Evolutionary conservation across 2,888 invertebrate genomes (phyloP), one percentile per base, ranked within the genome.

Genomic region (Brachylomia viminalis): DNA sequence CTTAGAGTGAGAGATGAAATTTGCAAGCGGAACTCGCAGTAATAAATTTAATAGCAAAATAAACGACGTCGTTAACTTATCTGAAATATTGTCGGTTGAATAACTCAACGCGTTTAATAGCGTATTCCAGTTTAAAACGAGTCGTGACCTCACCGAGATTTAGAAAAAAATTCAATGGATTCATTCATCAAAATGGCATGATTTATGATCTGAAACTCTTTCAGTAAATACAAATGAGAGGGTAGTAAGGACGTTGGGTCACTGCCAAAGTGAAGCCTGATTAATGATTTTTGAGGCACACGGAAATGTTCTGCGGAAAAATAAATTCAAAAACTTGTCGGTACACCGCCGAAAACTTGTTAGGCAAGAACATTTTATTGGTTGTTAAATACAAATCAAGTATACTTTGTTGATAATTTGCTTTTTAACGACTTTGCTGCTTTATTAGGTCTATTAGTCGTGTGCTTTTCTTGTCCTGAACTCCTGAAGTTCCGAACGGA

Each of bases 141-240:
- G 85, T 89, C 89, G 87, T 84, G 86, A 83, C 88, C 87, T 85
- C 86, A 88, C 89, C 82, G 86, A 91, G 92, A 91, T 94, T 95
- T 93, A 89, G 90, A 92, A 95, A 95, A 85, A 94, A 94, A 92
- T 90, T 92, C 90, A 92, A 94, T 94, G 92, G 92, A 92, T 92
- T 94, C 93, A 95, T 95, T 95, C 94, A 95, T 95, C 95, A 95
- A 95, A 94, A 93, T 89, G 91, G 90, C 92, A 94, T 95, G 95
- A 95, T 95, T 95, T 95, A 95, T 95, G 94, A 91, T 92, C 92
- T 90, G 90, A 92, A 95, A 95, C 95, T 95, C 95, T 95, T 95
- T 95, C 94, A 92, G 94, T 94, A 95, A 95, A 95, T 95, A 95
- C 95, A 95, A 95, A 95, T 95, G 95, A 95, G 94, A 90, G 94